These are phyloP conservation scores for Centropus bengalensis DNA, from an alignment of 2,113 vertebrate species.

Conservation along the genomic window DNA sequence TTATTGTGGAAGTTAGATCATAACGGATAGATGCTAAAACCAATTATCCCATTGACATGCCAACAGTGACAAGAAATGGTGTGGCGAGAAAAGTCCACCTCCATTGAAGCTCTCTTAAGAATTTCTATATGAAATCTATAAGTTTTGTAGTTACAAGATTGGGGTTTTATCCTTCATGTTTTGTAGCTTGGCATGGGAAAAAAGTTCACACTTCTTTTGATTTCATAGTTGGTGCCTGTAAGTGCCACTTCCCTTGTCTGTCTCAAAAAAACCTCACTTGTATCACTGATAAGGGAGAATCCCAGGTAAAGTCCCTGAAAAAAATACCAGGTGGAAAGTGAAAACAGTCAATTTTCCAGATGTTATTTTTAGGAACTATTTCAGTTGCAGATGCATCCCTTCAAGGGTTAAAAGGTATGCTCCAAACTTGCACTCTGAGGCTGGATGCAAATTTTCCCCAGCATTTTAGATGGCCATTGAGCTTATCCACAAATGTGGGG, in stretches of 20 bases:
- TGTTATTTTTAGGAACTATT: neutral
- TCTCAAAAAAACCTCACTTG: neutral
- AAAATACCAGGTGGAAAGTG: neutral
- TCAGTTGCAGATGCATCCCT: neutral
- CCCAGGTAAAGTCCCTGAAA: neutral
- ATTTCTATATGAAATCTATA: neutral
- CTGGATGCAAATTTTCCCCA: neutral
- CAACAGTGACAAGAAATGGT: neutral
- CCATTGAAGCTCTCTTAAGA: neutral
- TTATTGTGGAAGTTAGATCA: neutral
- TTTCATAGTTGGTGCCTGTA: neutral
- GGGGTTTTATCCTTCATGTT: neutral
- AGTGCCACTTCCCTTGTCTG: neutral
- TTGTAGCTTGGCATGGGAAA: neutral
- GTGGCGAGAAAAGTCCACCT: neutral
- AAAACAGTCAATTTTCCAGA: neutral
- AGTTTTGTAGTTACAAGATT: neutral
- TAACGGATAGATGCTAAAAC: neutral
- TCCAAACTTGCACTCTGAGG: neutral
- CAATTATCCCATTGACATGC: neutral
- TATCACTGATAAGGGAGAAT: neutral
- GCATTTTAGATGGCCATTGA: neutral
- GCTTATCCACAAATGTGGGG: neutral
- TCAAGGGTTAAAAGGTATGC: neutral
- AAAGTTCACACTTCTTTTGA: neutral